Evolutionary conservation across 2,797 vertebrate genomes (phyloP), one percentile per base, ranked within the genome.

Genomic region (Vipera latastei): DNA sequence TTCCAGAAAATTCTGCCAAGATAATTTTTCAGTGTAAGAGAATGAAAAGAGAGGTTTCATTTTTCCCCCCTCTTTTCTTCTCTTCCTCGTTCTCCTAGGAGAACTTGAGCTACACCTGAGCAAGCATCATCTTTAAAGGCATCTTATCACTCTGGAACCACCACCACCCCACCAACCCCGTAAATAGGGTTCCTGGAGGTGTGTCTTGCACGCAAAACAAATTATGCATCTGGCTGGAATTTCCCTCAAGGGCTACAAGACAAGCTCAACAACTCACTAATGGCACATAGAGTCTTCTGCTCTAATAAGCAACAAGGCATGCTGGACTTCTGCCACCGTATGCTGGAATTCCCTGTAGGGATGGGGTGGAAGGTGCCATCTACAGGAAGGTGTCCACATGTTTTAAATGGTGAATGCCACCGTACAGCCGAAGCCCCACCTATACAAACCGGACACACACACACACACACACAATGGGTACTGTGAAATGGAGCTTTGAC

Each of bases 231-330:
- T 1, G 44, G n/a, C 55, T 56, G 48, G 20, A 32, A 56, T 69
- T 92, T 94, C 93, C 91, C 48, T 2, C 32, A 38, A 92, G 90
- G 92, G 93, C 61, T 90, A 44, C 44, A 12, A 73, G 88, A 60
- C 55, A 78, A 88, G 38, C 89, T 89, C 44, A 20, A 93, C 60
- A 13, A 87, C 48, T 65, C 60, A 88, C 56, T 88, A 91, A 83
- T 83, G 38, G 9, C 11, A 1, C 86, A 57, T 8, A 8, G 9
- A 48, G 22, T 59, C 78, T 53, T 57, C 63, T 65, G 32, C 57
- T 59, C 63, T 59, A 18, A 65, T 86, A 90, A 57, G 57, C 85
- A 57, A 65, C 51, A 51, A 53, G 55, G 12, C 69, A 53, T 28
- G 0, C 8, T 6, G 32, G 56, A 48, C 18, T 1, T 57, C 87